Base-by-base conservation (phyloP, 2,113 vertebrate genomes). In the Oncorhynchus gorbuscha region DNA sequence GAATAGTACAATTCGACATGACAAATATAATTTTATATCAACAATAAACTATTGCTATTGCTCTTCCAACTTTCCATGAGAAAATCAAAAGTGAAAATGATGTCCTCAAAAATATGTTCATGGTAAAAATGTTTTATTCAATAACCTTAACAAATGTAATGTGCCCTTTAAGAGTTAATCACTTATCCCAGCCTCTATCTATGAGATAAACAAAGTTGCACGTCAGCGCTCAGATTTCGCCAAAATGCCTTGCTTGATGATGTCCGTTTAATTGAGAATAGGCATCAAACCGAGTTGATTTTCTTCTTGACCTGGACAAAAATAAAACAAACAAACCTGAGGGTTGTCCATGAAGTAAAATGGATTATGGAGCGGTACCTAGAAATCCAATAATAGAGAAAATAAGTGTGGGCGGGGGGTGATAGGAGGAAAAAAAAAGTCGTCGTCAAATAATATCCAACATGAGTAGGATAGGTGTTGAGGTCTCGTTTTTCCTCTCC, bases 391-490 rank as follows among this genome's bases (percentile, higher is more conserved):
- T 1, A 24, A 35, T 72, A 45, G 39, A 73, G 12, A 67, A 76
- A 87, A 69, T 14, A 77, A 82, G 77, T 55, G 39, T 77, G 67
- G 81, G 86, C 84, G 79, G 81, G 87, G 61, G 8, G 16, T 3
- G n/a, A 35, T 8, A 35, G 5, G 35, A 35, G 35, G 6, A 0
- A 1, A 9, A 70, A 70, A 70, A 55, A 71, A 85, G 79, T 85
- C 81, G 20, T 24, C 77, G 76, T 77, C 77, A 74, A 88, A 91
- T 83, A 88, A 88, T 83, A 89, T 88, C 86, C 88, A 82, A 73
- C 82, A 75, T 81, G 87, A 79, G 83, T 45, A 45, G 65, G 78
- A 86, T 74, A 84, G 85, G 89, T 84, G 84, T 78, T 87, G 82
- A 84, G 81, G 89, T 81, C 81, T 89, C 84, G 76, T 83, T 83